Evolutionary conservation across 2,888 invertebrate genomes (phyloP).

Genomic region (Sesia bembeciformis): DNA sequence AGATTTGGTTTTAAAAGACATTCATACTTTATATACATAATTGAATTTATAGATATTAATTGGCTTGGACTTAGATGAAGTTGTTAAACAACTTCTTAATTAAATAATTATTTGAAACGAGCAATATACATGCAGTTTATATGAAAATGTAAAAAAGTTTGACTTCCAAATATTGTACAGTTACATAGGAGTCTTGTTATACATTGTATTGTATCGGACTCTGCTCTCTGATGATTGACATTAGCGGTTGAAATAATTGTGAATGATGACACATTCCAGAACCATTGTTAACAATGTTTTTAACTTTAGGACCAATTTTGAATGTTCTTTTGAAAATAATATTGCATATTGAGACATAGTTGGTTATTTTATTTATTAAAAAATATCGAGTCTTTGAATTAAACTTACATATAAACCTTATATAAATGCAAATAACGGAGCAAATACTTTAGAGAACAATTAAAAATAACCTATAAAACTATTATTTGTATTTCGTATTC

Average conservation of each 20-base stretch:
- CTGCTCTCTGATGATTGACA: conserved; percentile 45
- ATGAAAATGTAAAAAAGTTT: too few species aligned
- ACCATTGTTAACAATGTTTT: conserved; percentile 72
- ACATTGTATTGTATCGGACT: conserved; percentile 1
- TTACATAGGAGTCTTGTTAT: not conserved
- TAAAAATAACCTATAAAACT: too few species aligned
- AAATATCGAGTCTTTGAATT: conserved; percentile 1
- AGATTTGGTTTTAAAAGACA: not conserved
- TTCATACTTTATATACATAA: too few species aligned
- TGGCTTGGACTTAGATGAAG: too few species aligned
- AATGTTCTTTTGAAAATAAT: conserved; percentile 74
- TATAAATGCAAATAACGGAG: conserved; percentile 25
- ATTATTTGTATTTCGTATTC: too few species aligned
- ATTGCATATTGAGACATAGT: conserved; percentile 62
- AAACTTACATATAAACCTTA: conserved; percentile 5
- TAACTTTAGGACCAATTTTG: conserved; percentile 74
- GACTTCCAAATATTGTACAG: not conserved
- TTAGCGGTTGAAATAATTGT: conserved; percentile 12
- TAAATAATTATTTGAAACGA: too few species aligned
- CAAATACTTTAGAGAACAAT: conserved; percentile 42
- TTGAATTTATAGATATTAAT: too few species aligned
- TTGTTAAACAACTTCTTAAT: too few species aligned
- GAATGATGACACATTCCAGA: conserved; percentile 70
- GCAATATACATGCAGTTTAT: too few species aligned
- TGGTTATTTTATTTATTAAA: conserved; percentile 28